Conservation (phyloP, 1,140 invertebrate species). For the Drosophila tristis region DNA sequence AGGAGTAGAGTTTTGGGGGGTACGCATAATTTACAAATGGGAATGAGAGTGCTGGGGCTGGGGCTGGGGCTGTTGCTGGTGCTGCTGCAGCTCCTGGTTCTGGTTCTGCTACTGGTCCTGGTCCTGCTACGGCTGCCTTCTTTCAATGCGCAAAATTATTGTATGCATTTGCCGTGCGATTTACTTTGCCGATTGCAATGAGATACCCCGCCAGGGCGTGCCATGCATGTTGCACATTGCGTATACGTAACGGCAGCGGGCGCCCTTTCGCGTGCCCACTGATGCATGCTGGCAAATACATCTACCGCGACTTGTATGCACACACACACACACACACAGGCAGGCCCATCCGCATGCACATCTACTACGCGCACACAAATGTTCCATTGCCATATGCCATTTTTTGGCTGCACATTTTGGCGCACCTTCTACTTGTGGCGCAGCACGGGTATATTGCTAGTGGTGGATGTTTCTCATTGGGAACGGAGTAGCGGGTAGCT, state of each 20-base stretch:
- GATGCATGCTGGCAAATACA: conserved; percentile 59
- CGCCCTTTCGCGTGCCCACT: conserved; percentile 53
- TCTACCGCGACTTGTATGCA: conserved; percentile 45
- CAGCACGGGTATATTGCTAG: not conserved
- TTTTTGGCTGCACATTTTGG: conserved; percentile 57
- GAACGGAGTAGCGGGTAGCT: not conserved
- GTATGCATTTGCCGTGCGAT: conserved; percentile 68
- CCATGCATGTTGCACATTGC: conserved; percentile 47
- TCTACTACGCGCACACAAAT: not conserved
- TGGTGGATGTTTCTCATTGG: too few relatives aligned
- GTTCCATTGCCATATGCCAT: conserved; percentile 53
- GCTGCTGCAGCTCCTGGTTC: conserved; percentile 3
- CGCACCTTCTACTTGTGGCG: conserved; percentile 2
- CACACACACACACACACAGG: not conserved
- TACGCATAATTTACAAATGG: conserved; percentile 72
- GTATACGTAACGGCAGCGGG: conserved; percentile 57
- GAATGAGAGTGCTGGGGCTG: conserved; percentile 4
- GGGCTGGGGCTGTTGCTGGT: not conserved
- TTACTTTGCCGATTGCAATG: conserved; percentile 72
- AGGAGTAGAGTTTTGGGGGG: conserved; percentile 21
- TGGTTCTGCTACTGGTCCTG: not conserved
- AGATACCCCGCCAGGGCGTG: conserved; percentile 37
- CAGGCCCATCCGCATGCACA: conserved; percentile 22
- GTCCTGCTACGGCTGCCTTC: conserved; percentile 11
- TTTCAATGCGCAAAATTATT: conserved; percentile 60